A percentile compares a stretch with the other conserved stretches of the same genome.
Evolutionary conservation across 64 coral and sea anemone genomes (phyloP).

Genomic region (Trachythela sp.): DNA sequence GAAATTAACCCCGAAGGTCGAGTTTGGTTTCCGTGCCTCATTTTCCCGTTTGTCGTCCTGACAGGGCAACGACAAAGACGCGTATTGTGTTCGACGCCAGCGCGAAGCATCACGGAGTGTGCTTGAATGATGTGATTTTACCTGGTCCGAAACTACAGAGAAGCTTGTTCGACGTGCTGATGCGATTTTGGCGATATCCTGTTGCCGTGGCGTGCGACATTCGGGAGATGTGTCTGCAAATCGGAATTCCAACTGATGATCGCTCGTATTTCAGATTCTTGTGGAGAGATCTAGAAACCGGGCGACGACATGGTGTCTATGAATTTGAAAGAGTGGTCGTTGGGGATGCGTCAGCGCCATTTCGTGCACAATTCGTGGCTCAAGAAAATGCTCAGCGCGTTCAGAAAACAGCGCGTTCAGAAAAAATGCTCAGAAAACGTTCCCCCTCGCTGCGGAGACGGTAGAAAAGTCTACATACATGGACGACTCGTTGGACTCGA

Average conservation of each 20-base stretch:
- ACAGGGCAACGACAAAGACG: background rate
- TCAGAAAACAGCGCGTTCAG: too few species aligned
- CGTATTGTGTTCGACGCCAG: slow-evolving; percentile 9
- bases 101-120: background rate
- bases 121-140: background rate
- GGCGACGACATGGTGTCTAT: background rate
- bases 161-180: background rate
- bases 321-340: slow-evolving; percentile 9
- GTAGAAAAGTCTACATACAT: too few species aligned
- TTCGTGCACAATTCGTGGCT: background rate
- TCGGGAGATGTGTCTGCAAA: background rate
- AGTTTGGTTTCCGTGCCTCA: background rate
- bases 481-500: too few species aligned
- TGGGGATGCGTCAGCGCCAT: background rate
- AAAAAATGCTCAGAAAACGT: too few species aligned
- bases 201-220: background rate
- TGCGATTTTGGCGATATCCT: background rate
- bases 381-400: background rate
- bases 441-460: background rate
- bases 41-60: background rate
- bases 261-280: background rate
- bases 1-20: background rate
- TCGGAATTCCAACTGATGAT: background rate
- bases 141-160: background rate
- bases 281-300: background rate